Percentiles rank a stretch among this genome's conserved stretches.
These are phyloP conservation scores for Cremastobaeus sp. DNA, from an alignment of 2,888 invertebrate species.

Conservation along the genomic window DNA sequence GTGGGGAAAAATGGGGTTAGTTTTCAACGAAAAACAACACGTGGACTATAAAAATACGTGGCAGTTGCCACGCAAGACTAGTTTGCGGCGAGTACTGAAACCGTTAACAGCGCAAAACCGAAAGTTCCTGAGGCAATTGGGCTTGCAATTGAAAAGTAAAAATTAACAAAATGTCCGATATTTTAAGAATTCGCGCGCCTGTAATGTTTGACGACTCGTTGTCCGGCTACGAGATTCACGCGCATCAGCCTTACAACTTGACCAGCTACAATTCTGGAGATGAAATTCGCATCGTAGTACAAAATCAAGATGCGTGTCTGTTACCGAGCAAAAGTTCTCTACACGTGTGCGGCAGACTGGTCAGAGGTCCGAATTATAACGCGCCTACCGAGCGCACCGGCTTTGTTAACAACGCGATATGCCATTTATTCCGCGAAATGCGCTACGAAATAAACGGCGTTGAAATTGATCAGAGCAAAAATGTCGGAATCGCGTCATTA, in stretches of 20 bases:
- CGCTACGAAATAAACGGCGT: conserved; percentile 67
- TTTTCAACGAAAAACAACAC: conserved; percentile 5
- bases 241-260: conserved; percentile 41
- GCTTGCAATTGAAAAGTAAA: conserved; percentile 23
- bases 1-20: conserved; percentile 49
- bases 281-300: conserved; percentile 54
- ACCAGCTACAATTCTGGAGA: conserved; percentile 48
- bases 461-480: conserved; percentile 66
- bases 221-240: conserved; percentile 44
- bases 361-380: conserved; percentile 1
- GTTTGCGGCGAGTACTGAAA: neutral
- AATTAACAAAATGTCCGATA: neutral
- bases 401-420: conserved; percentile 62
- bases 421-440: conserved; percentile 62
- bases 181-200: neutral
- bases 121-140: conserved; percentile 43
- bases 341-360: conserved; percentile 17
- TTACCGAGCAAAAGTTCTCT: conserved; percentile 49
- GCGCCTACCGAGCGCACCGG: conserved; percentile 3
- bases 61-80: neutral
- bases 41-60: neutral
- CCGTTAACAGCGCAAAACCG: neutral
- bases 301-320: conserved; percentile 40
- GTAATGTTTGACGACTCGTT: conserved; percentile 45
- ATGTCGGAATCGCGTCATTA: neutral